Base-by-base conservation (phyloP, 1,140 invertebrate species). In the Anadara kagoshimensis region DNA sequence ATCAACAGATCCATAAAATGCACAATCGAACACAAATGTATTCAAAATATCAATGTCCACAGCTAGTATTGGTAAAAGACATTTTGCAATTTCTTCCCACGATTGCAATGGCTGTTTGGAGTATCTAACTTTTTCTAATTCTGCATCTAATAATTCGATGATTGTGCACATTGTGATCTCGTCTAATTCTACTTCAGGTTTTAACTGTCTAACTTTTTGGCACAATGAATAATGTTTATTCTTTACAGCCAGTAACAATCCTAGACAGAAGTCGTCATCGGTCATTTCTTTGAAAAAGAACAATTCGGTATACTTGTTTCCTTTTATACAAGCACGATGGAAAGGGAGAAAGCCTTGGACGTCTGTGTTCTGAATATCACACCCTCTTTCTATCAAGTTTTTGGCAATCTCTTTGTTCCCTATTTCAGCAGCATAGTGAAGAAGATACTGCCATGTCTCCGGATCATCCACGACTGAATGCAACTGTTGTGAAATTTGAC, bases 301-400 rank as follows among this genome's bases (percentile, higher is more conserved):
- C n/a, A 75, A 49, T 11, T 29, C 16, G 22, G 75, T 49, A 20
- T 75, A 49, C 44, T 69, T 45, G 5, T 12, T 36, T 44, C 73
- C 49, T 16, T 75, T 78, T 49, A 68, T 49, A 68, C 80, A 79
- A n/a, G 80, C 80, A 43, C 64, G 68, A 44, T 82, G 80, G 45
- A 82, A 79, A 53, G 80, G 78, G n/a, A 82, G 69, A 51, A 71
- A 61, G n/a, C 69, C 79, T 22, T 67, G 62, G 7, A 67, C 5
- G 56, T 81, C 77, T 41, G 58, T 49, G 12, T 65, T 54, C 43
- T 5, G 8, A 22, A 43, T 69, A n/a, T 61, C 36, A 65, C 58
- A 53, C 26, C 62, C 45, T 57, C 59, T 65, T 24, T 67, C 10
- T 7, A 81, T 26, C 66, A 81, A 49, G 18, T 58, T 57, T 24